Conservation (phyloP, 2,797 vertebrate species). For the Sebastes steindachneri region DNA sequence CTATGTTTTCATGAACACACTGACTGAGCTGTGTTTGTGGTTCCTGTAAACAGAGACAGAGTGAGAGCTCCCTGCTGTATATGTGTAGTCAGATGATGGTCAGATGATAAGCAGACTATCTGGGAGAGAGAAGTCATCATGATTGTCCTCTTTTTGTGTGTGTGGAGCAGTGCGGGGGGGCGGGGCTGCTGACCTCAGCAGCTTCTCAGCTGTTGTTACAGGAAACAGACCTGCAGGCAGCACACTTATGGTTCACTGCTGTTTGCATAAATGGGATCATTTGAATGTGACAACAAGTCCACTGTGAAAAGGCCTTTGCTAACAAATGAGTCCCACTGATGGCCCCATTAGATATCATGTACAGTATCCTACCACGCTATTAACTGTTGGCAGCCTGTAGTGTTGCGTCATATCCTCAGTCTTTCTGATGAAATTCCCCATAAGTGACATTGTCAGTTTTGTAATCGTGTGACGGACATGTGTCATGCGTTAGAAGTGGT, state of each 20-base stretch:
- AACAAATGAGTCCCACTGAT: neutral
- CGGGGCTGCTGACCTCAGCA: constrained; percentile 60
- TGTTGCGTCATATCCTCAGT: too few species aligned
- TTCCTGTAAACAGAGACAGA: neutral
- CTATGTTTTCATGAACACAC: neutral
- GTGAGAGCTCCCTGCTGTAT: neutral
- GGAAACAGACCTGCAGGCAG: constrained; percentile 34
- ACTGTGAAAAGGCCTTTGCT: neutral
- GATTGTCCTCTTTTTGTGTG: neutral
- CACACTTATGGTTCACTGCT: neutral
- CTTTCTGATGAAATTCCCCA: too few species aligned
- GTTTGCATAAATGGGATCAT: constrained; percentile 30
- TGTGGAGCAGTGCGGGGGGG: neutral
- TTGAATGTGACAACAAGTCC: constrained; percentile 20
- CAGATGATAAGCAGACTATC: neutral
- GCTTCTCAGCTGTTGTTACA: constrained; percentile 48
- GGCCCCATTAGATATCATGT: too few species aligned
- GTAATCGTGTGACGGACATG: neutral
- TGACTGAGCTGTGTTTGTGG: neutral
- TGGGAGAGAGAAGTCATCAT: too few species aligned
- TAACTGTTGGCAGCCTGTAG: too few species aligned
- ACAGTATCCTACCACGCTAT: too few species aligned
- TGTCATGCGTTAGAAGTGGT: neutral
- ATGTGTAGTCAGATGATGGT: neutral
- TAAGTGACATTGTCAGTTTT: too few species aligned